Evolutionary conservation across 2,113 vertebrate genomes (phyloP), one percentile per base, ranked within the genome.

Genomic region (Zosterops borbonicus): DNA sequence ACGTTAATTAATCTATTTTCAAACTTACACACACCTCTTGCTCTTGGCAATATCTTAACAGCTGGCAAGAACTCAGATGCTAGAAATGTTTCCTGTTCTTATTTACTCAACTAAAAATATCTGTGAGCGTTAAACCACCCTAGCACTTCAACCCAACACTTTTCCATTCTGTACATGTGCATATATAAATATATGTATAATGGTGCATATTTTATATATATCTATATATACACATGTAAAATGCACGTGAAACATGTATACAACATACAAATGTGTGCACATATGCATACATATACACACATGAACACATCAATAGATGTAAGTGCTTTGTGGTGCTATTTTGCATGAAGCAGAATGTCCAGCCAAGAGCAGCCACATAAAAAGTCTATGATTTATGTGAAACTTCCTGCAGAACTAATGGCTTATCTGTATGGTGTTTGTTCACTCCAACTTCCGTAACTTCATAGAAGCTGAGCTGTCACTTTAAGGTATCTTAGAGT

Each of bases 71-170:
- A 12, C 59, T 86, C 64, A 83, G 60, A 75, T 0, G 1, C 55
- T 68, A 76, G 87, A 91, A 88, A 60, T 21, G 18, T 41, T 92
- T 89, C 79, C 39, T 88, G 55, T 39, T 90, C 89, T 87, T 92
- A 82, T 93, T 95, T 92, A 94, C 65, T 84, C 74, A 64, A 6
- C 41, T 78, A 84, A 92, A 94, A 95, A 87, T 92, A 95, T 53
- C 62, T 86, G 46, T 49, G 71, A 64, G 69, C 35, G 49, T 91
- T 81, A 94, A 92, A 91, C 27, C 47, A 75, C n/a, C 33, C 47
- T 39, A 65, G 46, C 77, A 55, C 68, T 76, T 76, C 74, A 89
- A 10, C 12, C 50, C 53, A 50, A 9, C 50, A 37, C 39, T 71
- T 91, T 3, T 50, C 29, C 31, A 11, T 62, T 78, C 74, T 74